Conservation (phyloP, 2,888 invertebrate species). For the Deilephila porcellus region DNA sequence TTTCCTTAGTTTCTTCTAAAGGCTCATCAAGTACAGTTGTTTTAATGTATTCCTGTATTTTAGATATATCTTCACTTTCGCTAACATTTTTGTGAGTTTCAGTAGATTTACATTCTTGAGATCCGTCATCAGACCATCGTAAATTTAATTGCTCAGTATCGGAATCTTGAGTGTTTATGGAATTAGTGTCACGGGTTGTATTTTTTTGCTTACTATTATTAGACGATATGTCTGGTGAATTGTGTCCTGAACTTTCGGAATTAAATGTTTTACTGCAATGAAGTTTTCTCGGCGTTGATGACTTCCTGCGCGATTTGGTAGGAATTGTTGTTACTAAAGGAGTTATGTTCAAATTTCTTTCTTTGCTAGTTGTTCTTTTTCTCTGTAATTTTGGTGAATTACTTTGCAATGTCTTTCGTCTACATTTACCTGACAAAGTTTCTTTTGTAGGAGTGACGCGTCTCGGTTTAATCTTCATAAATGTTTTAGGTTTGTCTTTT, state of each 20-base stretch:
- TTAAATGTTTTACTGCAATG: conserved; percentile 69
- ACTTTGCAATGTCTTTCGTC: conserved; percentile 47
- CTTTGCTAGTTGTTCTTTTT: conserved; percentile 55
- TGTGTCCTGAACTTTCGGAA: conserved; percentile 61
- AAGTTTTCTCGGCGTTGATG: conserved; percentile 79
- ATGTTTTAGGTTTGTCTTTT: conserved; percentile 62
- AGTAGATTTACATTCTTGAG: conserved; percentile 64
- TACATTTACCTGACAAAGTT: conserved; percentile 49
- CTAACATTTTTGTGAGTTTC: conserved; percentile 41
- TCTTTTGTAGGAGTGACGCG: conserved; percentile 67
- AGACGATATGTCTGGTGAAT: conserved; percentile 55
- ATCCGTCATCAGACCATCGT: conserved; percentile 75
- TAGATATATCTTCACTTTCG: conserved; percentile 70
- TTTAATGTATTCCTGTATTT: conserved; percentile 74
- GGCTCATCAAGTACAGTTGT: conserved; percentile 47
- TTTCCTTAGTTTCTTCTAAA: conserved; percentile 46
- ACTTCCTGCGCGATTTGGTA: conserved; percentile 78
- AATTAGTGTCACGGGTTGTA: conserved; percentile 39
- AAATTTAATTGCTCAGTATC: conserved; percentile 67
- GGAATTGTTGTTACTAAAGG: conserved; percentile 50
- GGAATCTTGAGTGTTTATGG: conserved; percentile 56
- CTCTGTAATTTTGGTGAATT: conserved; percentile 44
- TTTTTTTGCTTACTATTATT: conserved; percentile 43
- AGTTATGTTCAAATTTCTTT: conserved; percentile 46
- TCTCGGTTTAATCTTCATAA: conserved; percentile 74